Evolutionary conservation across 35 echinoderm and acorn worm species (phyloP).

Genomic region (Ptychodera flava): DNA sequence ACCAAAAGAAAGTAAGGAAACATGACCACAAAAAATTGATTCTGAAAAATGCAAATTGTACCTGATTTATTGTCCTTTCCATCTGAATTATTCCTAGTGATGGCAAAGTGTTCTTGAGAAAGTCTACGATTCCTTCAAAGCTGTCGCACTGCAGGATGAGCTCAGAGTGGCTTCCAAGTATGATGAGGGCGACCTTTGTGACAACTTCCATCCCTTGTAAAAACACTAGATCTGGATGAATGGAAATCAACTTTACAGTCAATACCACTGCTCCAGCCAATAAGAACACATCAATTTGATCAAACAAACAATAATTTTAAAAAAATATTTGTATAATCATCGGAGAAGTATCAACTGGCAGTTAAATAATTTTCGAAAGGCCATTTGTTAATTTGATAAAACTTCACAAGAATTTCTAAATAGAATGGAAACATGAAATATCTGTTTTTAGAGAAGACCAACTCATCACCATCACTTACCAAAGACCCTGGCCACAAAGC

Average conservation of each 20-base stretch:
- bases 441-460: too few relatives aligned
- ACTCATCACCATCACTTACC: too few relatives aligned
- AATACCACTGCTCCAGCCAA: too few relatives aligned
- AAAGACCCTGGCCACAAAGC: slow-evolving; percentile 92
- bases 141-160: slow-evolving; percentile 63
- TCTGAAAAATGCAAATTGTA: too few relatives aligned
- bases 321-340: neutral
- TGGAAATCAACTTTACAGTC: too few relatives aligned
- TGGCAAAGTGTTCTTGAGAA: slow-evolving; percentile 79
- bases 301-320: neutral
- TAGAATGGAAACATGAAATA: too few relatives aligned
- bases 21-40: too few relatives aligned
- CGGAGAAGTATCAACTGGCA: neutral
- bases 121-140: slow-evolving; percentile 89
- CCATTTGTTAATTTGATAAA: too few relatives aligned
- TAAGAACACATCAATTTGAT: too few relatives aligned
- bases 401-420: too few relatives aligned
- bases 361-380: too few relatives aligned
- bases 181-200: slow-evolving; percentile 84
- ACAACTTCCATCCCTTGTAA: slow-evolving; percentile 89
- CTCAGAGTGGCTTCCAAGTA: slow-evolving; percentile 80
- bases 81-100: slow-evolving; percentile 71
- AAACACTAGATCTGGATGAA: slow-evolving; percentile 72
- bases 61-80: slow-evolving; percentile 90
- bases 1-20: too few relatives aligned